Conservation (phyloP, 1,140 invertebrate species). For the Heliconius congener region DNA sequence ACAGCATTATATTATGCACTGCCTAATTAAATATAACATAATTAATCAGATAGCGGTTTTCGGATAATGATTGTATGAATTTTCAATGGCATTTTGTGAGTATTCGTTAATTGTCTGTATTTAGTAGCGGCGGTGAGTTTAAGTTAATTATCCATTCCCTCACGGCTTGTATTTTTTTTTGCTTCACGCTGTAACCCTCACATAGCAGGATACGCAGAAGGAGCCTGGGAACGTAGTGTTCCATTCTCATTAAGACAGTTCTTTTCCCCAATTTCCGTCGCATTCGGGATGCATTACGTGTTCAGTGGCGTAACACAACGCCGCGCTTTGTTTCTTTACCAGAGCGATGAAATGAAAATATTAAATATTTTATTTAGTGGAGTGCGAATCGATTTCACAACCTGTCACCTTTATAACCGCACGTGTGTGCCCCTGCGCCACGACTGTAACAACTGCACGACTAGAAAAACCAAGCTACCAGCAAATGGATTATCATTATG, state of each 20-base stretch:
- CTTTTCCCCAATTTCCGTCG: too few relatives aligned
- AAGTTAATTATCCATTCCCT: not conserved
- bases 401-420: too few relatives aligned
- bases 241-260: not conserved
- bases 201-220: not conserved
- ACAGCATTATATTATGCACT: not conserved
- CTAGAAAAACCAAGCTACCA: too few relatives aligned
- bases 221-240: not conserved
- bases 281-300: too few relatives aligned
- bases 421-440: too few relatives aligned
- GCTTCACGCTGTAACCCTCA: not conserved
- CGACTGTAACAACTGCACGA: too few relatives aligned
- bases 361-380: too few relatives aligned
- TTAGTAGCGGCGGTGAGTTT: not conserved
- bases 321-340: too few relatives aligned
- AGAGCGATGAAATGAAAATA: too few relatives aligned
- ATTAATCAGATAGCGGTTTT: not conserved
- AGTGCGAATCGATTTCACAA: too few relatives aligned
- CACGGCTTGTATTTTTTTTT: not conserved
- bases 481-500: too few relatives aligned
- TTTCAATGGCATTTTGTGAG: not conserved
- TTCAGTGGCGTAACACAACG: too few relatives aligned
- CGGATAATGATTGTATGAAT: not conserved
- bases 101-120: not conserved
- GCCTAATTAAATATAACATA: constrained; percentile 14